Conservation (phyloP, 2,888 invertebrate species). For the Caenorhabditis panamensis region DNA sequence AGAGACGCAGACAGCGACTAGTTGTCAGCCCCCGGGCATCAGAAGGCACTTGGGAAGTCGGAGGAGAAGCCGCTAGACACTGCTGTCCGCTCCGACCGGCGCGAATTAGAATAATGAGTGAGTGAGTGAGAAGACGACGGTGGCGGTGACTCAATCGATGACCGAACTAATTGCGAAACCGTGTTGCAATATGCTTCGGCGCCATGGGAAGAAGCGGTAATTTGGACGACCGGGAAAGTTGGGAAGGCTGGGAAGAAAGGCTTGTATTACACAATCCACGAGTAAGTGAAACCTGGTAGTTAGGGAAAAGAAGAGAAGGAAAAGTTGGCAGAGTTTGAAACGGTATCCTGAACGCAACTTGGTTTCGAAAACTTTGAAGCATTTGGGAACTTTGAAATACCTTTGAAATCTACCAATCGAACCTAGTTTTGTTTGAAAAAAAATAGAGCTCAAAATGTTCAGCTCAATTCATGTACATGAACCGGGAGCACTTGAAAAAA, state of each 20-base stretch:
- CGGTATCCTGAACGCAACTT: no score
- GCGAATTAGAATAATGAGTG: conserved; percentile 56
- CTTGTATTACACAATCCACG: background rate
- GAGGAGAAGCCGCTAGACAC: conserved; percentile 31
- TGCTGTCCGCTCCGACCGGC: conserved; percentile 10
- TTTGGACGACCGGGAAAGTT: conserved; percentile 3
- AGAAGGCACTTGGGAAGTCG: conserved; percentile 41
- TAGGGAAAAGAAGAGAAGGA: no score
- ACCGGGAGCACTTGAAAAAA: background rate
- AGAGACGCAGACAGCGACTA: conserved; percentile 48
- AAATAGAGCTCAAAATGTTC: background rate
- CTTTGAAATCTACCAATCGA: no score
- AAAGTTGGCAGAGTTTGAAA: no score
- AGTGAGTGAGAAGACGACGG: conserved; percentile 10
- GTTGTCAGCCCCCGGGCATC: conserved; percentile 36
- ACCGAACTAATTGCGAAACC: conserved; percentile 56
- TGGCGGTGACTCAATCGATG: conserved; percentile 44
- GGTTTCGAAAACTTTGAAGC: no score
- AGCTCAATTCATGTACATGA: background rate
- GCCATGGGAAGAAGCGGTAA: conserved; percentile 31
- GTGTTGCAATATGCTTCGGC: conserved; percentile 48
- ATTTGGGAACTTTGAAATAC: no score
- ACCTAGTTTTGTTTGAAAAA: background rate
- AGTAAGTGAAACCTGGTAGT: no score
- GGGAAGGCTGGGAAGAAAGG: conserved; percentile 6